Evolutionary conservation across 2,888 invertebrate species (phyloP), one percentile per base, ranked within the genome.

Genomic region (Trachelus stipa): DNA sequence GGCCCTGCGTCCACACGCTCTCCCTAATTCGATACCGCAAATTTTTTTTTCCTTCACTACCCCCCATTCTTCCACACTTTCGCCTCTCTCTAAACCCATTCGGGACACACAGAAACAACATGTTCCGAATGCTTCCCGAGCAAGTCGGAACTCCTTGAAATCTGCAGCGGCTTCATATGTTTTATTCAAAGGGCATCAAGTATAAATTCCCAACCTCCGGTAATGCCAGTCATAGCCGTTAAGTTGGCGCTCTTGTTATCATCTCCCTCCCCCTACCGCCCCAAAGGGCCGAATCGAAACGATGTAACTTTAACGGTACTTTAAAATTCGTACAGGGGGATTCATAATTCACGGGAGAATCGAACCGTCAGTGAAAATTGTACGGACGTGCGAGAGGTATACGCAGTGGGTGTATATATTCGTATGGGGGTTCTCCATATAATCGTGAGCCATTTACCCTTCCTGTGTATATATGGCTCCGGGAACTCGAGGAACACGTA

Each of bases 231-330:
- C 23, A 56, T 56, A 56, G 56, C 23, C 56, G 56, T 56, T 23
- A 56, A 56, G 56, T 56, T 23, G 23, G 56, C 56, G 56, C 56
- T 56, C 56, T 56, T 23, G 56, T 56, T 56, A 56, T 23, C 23
- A 56, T 37, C 12, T 12, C 37, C 4, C 12, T 9, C 34, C 34
- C 4, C 34, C 31, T n/a, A n/a, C n/a, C 31, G 31, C 31, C 31
- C 33, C 31, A 1, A 31, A 0, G 31, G 31, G 31, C 9, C 15
- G 56, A 56, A 9, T 56, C 56, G 56, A 56, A 56, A 56, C 82
- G 83, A 84, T 84, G 82, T 86, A 86, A 86, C 83, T 87, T 87
- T 87, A 83, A 83, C 83, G 85, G 82, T 73, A 81, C 83, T 82
- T 82, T 81, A 83, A 85, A 84, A 81, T 81, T 56, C 56, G 23